Percentiles rank a stretch among this genome's conserved stretches.
Conservation (phyloP, 1,140 invertebrate genomes). For the Heliconius eleuchia region DNA sequence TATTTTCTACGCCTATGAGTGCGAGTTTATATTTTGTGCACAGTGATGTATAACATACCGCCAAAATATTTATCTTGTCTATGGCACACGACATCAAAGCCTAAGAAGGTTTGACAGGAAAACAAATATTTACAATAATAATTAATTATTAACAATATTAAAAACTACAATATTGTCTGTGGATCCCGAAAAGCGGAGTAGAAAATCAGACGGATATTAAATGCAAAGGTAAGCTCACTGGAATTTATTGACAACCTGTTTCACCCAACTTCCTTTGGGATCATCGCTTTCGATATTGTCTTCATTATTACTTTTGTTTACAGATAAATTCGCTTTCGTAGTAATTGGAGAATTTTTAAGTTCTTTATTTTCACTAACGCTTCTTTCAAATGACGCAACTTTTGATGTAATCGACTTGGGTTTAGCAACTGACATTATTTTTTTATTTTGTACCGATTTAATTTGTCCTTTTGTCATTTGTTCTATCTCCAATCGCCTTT, state of each 20-base stretch:
- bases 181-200: conserved; percentile 40
- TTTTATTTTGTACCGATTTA: conserved; percentile 53
- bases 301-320: conserved; percentile 49
- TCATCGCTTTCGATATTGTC: conserved; percentile 56
- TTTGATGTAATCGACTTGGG: conserved; percentile 69
- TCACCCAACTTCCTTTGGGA: conserved; percentile 76
- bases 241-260: conserved; percentile 81
- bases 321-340: conserved; percentile 47
- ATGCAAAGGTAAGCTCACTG: conserved; percentile 69
- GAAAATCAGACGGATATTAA: conserved; percentile 60
- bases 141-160: conserved; percentile 40
- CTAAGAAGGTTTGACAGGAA: conserved; percentile 57
- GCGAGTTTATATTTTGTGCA: conserved; percentile 43
- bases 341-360: conserved; percentile 15
- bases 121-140: conserved; percentile 62
- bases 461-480: conserved; percentile 61
- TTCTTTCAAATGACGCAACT: conserved; percentile 68
- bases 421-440: conserved; percentile 52
- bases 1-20: conserved; percentile 12
- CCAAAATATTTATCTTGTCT: conserved; percentile 64
- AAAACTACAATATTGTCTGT: conserved; percentile 32
- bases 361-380: conserved; percentile 55
- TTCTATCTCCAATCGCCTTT: conserved; percentile 78
- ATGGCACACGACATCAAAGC: conserved; percentile 75
- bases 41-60: conserved; percentile 43